Conservation (phyloP, 1,140 invertebrate genomes). For the Tribolium madens region DNA sequence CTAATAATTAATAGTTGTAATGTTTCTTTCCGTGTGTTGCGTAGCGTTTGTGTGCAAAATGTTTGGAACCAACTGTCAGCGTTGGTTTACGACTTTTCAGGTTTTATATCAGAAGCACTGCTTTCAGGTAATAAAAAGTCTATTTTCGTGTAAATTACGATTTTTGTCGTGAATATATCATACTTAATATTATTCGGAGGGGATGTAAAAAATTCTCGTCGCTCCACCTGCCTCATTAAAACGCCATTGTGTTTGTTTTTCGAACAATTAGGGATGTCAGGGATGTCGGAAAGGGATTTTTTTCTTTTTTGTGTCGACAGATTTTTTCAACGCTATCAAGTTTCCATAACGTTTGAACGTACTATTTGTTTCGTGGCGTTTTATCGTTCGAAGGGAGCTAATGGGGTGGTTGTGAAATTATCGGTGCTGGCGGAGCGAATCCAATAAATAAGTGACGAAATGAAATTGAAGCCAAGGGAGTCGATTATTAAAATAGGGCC, state of each 20-base stretch:
- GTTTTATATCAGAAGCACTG: conserved; percentile 32
- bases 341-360: conserved; percentile 29
- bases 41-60: conserved; percentile 28
- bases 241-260: conserved; percentile 7
- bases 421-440: conserved; percentile 18
- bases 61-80: conserved; percentile 21
- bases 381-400: conserved; percentile 31
- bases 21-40: conserved; percentile 5
- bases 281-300: neutral
- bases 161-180: conserved; percentile 31
- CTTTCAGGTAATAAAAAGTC: conserved; percentile 30
- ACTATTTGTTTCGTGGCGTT: conserved; percentile 24
- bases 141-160: conserved; percentile 38
- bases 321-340: conserved; percentile 30
- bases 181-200: conserved; percentile 18
- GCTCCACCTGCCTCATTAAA: conserved; percentile 31
- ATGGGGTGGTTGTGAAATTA: conserved; percentile 24
- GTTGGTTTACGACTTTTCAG: conserved; percentile 20
- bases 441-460: conserved; percentile 34
- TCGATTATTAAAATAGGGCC: conserved; percentile 47
- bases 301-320: neutral
- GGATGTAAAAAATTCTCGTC: conserved; percentile 6
- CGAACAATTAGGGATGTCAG: neutral
- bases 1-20: no score
- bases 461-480: conserved; percentile 40